Conservation (phyloP, 2,888 invertebrate genomes). For the Ephialtes manifestator region DNA sequence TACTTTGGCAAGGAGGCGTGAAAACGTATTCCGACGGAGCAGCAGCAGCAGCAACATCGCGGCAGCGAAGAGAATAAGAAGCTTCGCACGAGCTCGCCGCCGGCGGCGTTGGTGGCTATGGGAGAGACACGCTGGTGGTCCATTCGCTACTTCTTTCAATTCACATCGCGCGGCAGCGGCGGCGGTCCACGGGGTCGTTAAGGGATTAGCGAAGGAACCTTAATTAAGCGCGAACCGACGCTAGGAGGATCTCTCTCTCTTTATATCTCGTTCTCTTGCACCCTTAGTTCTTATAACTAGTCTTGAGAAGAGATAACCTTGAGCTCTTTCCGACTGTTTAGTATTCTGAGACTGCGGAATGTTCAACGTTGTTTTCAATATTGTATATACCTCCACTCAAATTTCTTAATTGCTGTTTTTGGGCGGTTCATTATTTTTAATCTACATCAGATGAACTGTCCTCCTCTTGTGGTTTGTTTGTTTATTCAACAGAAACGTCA, state of each 20-base stretch:
- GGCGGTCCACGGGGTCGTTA: constrained; percentile 67
- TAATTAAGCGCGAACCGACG: constrained; percentile 69
- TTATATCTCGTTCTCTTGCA: constrained; percentile 19
- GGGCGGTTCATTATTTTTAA: background rate
- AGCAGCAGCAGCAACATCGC: constrained; percentile 64
- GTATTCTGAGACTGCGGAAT: constrained; percentile 10
- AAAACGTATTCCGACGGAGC: constrained; percentile 74
- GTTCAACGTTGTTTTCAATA: background rate
- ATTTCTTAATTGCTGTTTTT: background rate
- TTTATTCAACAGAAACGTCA: background rate
- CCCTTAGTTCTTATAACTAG: constrained; percentile 39
- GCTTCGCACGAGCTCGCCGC: constrained; percentile 48
- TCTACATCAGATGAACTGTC: background rate
- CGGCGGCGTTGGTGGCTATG: constrained; percentile 52
- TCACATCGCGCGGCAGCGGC: constrained; percentile 60
- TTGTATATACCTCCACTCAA: too few species aligned
- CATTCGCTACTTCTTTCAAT: constrained; percentile 64
- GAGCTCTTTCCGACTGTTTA: constrained; percentile 27
- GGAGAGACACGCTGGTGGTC: constrained; percentile 64
- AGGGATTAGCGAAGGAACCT: constrained; percentile 70
- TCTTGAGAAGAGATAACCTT: constrained; percentile 1
- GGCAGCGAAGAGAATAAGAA: constrained; percentile 51
- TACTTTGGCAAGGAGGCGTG: constrained; percentile 77
- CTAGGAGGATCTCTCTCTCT: constrained; percentile 44
- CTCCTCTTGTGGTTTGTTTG: background rate